Evolutionary conservation across 2,113 vertebrate genomes (phyloP), one percentile per base, ranked within the genome.

Genomic region (Mohoua ochrocephala): DNA sequence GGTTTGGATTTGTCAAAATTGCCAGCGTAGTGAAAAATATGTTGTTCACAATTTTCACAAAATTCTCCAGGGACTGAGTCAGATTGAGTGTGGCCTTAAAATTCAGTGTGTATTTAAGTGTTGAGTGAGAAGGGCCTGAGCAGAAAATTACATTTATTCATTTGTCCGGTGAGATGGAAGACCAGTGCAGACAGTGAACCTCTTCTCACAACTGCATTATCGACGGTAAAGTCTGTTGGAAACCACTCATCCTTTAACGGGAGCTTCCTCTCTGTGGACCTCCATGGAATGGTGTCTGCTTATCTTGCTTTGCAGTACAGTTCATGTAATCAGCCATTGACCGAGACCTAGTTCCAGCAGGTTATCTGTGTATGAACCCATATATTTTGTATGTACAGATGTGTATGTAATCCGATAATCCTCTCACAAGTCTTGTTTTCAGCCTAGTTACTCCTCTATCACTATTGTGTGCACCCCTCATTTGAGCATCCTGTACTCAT

Each of bases 1-100:
- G 13, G 19, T 56, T 91, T 75, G 64, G 27, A 84, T 82, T 96
- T 90, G 37, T 60, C 37, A 44, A 33, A 91, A 79, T 76, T 61
- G 28, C 8, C 4, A 52, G 37, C 0, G 0, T 26, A 50, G 11
- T 63, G 44, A 87, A 91, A 91, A 89, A 56, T 54, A 41, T 0
- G 1, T 22, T 71, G 35, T 68, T 90, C 41, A 33, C 19, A 49
- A 18, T 85, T 92, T 85, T 85, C 26, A 53, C 28, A 9, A 63
- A 54, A 49, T 64, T 76, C 41, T 78, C 26, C 2, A 5, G 81
- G 49, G 41, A 64, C 15, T 75, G 41, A 71, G 30, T 59, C 52
- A 75, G 44, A 68, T n/a, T 63, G 14, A 70, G 33, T 18, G 15
- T 52, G 73, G 56, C n/a, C 76, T 83, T 95, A 73, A 87, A 77